Conservation (phyloP, 1,140 invertebrate genomes). For the Ridgeia piscesae region DNA sequence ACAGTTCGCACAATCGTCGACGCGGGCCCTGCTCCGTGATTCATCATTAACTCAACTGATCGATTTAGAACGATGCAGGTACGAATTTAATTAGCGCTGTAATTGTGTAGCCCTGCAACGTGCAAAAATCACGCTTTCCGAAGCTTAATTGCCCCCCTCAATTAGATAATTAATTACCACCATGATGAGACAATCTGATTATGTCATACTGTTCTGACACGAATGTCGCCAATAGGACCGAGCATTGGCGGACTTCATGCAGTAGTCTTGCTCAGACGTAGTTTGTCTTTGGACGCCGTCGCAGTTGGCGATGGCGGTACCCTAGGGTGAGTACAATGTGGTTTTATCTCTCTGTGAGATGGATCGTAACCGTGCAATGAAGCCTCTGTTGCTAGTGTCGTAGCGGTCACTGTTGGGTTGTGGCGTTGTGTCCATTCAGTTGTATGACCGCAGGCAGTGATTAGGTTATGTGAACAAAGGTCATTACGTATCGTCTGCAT, state of each 20-base stretch:
- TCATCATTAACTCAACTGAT: not conserved
- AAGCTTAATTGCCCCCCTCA: not conserved
- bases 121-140: not conserved
- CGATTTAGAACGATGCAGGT: not conserved
- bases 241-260: not conserved
- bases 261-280: not conserved
- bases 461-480: no score
- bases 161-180: not conserved
- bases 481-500: no score
- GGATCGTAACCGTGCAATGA: no score
- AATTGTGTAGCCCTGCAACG: not conserved
- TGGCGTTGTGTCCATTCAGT: no score
- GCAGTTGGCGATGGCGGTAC: no score
- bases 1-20: not conserved
- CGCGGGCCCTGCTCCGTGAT: not conserved
- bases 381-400: no score
- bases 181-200: not conserved
- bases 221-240: not conserved
- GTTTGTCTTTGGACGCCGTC: not conserved
- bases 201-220: not conserved
- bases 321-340: no score
- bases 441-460: no score
- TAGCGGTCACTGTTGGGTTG: no score
- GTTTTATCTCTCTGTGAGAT: no score
- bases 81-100: not conserved